These are phyloP conservation scores for Tineola bisselliella DNA, from an alignment of 2,888 invertebrate genomes.

Conservation along the genomic window DNA sequence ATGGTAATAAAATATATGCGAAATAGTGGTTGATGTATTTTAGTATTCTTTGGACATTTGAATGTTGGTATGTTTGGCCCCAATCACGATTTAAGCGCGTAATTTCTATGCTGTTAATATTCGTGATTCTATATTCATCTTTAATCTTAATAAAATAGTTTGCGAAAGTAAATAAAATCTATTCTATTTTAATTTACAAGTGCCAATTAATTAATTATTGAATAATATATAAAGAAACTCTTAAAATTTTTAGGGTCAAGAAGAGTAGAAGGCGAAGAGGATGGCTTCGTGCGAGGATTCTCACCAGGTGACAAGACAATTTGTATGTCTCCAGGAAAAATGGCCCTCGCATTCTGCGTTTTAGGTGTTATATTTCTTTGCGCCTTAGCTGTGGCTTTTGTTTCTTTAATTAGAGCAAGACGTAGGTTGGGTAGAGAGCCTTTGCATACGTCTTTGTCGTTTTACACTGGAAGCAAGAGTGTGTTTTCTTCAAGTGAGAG, in stretches of 20 bases:
- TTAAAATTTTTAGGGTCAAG: conserved; percentile 45
- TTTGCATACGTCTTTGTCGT: conserved; percentile 61
- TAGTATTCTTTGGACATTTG: too few relatives aligned
- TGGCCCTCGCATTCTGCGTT: conserved; percentile 79
- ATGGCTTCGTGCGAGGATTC: conserved; percentile 47
- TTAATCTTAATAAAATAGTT: too few relatives aligned
- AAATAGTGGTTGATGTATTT: too few relatives aligned
- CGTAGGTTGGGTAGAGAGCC: conserved; percentile 58
- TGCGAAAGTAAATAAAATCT: too few relatives aligned
- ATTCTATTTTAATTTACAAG: too few relatives aligned
- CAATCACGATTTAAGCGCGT: too few relatives aligned
- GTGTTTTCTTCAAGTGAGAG: conserved; percentile 70
- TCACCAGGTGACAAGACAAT: conserved; percentile 72
- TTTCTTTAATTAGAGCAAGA: conserved; percentile 72
- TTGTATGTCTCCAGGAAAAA: conserved; percentile 79
- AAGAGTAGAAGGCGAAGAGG: conserved; percentile 51
- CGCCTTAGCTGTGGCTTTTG: conserved; percentile 76
- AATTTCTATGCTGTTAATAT: too few relatives aligned
- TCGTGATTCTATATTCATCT: too few relatives aligned
- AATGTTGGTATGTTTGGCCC: too few relatives aligned
- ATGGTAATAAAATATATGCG: too few relatives aligned
- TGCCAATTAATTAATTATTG: too few relatives aligned
- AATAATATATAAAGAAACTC: not conserved
- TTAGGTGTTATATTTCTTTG: conserved; percentile 76
- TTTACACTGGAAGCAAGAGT: conserved; percentile 70